phyloP scores from a whole-genome alignment of 2,888 invertebrate genomes.

The Lasioglossum malachurum region DNA sequence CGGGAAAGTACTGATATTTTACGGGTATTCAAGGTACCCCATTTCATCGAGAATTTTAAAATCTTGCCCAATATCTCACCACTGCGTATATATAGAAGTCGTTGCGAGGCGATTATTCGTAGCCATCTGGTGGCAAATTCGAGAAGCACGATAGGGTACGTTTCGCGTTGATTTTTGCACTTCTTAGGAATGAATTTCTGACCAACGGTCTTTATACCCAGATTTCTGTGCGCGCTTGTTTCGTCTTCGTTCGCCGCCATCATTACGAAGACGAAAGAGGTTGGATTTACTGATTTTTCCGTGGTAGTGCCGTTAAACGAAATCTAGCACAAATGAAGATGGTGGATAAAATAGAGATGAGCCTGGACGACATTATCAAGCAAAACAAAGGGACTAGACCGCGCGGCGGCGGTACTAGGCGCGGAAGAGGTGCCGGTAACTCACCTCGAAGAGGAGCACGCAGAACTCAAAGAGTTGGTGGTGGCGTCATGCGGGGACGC shows the following conservation, averaged over 20 bases:
- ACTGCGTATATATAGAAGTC: no score
- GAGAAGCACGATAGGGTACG: not conserved
- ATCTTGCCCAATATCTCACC: no score
- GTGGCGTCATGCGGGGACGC: constrained; percentile 89
- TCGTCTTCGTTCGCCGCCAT: constrained; percentile 71
- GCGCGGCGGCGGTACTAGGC: constrained; percentile 86
- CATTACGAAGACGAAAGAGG: constrained; percentile 65
- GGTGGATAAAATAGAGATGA: constrained; percentile 98
- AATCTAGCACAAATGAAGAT: constrained; percentile 86
- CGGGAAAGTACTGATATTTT: no score
- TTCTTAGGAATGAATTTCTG: constrained; percentile 3
- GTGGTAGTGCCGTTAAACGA: constrained; percentile 42
- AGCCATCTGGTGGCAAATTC: not conserved
- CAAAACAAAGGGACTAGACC: constrained; percentile 90
- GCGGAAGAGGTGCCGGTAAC: constrained; percentile 86
- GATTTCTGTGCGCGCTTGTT: constrained; percentile 64
- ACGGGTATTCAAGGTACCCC: no score
- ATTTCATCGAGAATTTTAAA: no score
- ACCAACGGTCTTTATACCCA: constrained; percentile 59
- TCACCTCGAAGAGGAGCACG: constrained; percentile 85
- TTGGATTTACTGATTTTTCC: constrained; percentile 65
- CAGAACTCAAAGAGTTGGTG: constrained; percentile 81
- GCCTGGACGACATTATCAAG: constrained; percentile 98
- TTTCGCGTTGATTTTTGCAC: not conserved
- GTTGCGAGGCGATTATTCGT: not conserved